Evolutionary conservation across 92 coral and sea anemone genomes (phyloP).

Genomic region (Ricordea florida): DNA sequence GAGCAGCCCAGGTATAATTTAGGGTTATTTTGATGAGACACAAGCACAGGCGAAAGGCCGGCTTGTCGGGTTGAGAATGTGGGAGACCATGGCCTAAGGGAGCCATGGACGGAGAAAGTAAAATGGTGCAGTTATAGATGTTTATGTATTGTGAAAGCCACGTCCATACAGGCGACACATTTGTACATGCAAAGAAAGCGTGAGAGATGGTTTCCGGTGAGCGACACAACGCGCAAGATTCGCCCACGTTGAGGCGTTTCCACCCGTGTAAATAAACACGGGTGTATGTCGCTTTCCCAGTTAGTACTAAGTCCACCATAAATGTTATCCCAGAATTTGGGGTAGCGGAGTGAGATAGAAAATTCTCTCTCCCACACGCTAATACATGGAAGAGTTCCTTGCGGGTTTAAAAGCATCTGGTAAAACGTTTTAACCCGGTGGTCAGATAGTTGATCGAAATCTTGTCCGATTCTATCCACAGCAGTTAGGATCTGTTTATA

Average conservation of each 20-base stretch:
- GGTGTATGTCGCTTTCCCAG: constrained; percentile 5
- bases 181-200: background rate
- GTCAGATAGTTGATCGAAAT: too few species aligned
- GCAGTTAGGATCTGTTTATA: too few species aligned
- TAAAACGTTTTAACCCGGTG: too few species aligned
- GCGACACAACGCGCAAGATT: background rate
- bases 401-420: too few species aligned
- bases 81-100: background rate
- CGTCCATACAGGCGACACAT: background rate
- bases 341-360: background rate
- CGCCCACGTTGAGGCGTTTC: background rate
- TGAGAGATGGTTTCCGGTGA: background rate
- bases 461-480: background rate
- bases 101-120: background rate
- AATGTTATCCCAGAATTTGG: background rate
- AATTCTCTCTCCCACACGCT: background rate
- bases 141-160: background rate
- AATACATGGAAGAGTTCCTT: too few species aligned
- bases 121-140: background rate
- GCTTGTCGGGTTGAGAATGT: background rate
- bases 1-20: background rate
- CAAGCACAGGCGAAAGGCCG: background rate
- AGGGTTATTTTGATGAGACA: background rate
- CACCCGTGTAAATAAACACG: background rate
- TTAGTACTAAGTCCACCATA: constrained; percentile 3